phyloP scores from a whole-genome alignment of 2,113 vertebrate species.

The Silurus asotus region DNA sequence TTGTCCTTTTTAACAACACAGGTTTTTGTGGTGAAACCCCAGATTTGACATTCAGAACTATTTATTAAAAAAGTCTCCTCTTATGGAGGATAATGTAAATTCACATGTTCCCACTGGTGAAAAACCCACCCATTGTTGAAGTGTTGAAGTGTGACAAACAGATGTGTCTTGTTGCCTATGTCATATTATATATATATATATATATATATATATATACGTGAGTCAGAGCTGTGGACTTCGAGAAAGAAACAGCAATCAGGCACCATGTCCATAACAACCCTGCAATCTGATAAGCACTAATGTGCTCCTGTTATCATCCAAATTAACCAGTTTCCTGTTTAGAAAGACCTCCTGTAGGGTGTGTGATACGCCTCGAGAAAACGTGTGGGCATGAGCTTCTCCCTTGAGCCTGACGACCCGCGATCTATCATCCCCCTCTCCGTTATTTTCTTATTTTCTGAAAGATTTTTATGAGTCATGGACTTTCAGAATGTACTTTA shows the following conservation, averaged over 20 bases:
- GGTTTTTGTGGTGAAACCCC: not conserved
- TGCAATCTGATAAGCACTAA: slow-evolving; percentile 63
- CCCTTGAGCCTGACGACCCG: not conserved
- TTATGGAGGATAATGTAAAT: too few relatives aligned
- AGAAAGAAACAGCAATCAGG: slow-evolving; percentile 15
- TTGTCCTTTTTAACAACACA: not conserved
- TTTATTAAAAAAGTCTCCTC: too few relatives aligned
- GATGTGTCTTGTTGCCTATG: too few relatives aligned
- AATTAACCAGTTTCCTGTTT: slow-evolving; percentile 64
- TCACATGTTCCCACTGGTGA: too few relatives aligned
- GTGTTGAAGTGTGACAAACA: too few relatives aligned
- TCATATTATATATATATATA: too few relatives aligned
- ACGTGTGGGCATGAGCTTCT: not conserved
- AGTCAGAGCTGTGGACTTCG: slow-evolving; percentile 9
- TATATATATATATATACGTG: not conserved
- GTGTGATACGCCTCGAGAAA: slow-evolving; percentile 29
- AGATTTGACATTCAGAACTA: not conserved
- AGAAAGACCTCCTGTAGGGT: slow-evolving; percentile 41
- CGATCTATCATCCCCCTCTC: not conserved
- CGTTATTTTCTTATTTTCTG: not conserved
- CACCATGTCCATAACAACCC: slow-evolving; percentile 44
- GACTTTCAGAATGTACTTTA: too few relatives aligned
- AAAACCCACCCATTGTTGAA: too few relatives aligned
- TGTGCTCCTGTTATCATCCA: slow-evolving; percentile 49
- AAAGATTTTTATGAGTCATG: not conserved